phyloP scores from a whole-genome alignment of 2,113 vertebrate species.

The Indri indri region DNA sequence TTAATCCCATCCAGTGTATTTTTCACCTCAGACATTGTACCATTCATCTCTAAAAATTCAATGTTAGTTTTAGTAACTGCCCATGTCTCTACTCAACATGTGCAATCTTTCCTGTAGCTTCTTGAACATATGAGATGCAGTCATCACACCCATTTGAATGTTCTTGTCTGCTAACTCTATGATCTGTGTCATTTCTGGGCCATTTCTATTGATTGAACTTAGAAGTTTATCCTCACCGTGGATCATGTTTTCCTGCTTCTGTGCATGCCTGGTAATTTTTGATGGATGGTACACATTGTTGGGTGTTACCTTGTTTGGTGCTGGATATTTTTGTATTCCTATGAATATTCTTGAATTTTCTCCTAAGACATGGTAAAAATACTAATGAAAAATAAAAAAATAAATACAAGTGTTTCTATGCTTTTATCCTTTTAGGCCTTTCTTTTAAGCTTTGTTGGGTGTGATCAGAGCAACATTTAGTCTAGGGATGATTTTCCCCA shows the following conservation, averaged over 20 bases:
- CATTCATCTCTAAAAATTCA: not conserved
- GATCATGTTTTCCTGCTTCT: not conserved
- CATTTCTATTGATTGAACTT: not conserved
- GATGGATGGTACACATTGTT: not conserved
- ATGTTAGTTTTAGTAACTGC: not conserved
- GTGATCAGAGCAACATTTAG: not conserved
- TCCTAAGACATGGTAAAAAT: not conserved
- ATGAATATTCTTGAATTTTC: not conserved
- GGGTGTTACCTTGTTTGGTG: not conserved
- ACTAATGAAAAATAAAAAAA: too few species aligned
- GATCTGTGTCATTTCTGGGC: not conserved
- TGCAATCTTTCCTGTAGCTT: not conserved
- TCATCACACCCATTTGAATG: not conserved
- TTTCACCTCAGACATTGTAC: not conserved
- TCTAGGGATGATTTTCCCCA: not conserved
- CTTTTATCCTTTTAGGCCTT: not conserved
- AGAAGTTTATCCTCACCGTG: not conserved
- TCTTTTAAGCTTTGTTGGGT: not conserved
- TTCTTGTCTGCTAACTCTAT: not conserved
- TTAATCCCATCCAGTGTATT: not conserved
- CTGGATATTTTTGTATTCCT: not conserved
- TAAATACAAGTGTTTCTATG: too few species aligned
- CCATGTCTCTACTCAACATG: not conserved
- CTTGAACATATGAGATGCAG: not conserved
- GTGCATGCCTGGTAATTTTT: not conserved